These are phyloP conservation scores for Lottia gigantea DNA, from an alignment of 2,888 invertebrate species.

Conservation along the genomic window DNA sequence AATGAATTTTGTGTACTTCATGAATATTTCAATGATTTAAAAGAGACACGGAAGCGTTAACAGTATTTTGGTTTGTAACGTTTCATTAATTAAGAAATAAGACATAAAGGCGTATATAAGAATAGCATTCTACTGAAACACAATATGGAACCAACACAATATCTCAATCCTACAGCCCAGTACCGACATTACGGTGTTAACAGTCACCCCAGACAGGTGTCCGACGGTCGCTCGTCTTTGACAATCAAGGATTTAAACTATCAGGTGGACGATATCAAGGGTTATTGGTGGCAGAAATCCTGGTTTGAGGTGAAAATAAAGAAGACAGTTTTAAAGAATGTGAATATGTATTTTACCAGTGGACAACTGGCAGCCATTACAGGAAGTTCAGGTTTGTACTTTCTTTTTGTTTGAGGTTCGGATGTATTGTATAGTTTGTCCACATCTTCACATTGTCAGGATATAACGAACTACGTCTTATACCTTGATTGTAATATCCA, in stretches of 20 bases:
- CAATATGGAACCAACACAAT: conserved; percentile 32
- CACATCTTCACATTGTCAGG: too few species aligned
- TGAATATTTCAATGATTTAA: too few species aligned
- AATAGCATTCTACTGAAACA: too few species aligned
- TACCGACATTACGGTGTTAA: not conserved
- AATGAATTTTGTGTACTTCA: too few species aligned
- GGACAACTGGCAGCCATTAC: conserved; percentile 53
- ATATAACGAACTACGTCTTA: too few species aligned
- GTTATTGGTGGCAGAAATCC: conserved; percentile 56
- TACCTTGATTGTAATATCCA: too few species aligned
- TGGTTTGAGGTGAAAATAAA: conserved; percentile 43
- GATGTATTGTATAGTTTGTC: too few species aligned
- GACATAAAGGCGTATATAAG: too few species aligned
- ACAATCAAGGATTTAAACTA: not conserved
- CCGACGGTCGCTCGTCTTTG: not conserved
- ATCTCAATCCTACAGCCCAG: conserved; percentile 17
- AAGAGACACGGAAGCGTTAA: too few species aligned
- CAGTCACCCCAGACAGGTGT: not conserved
- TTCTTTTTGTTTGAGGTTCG: too few species aligned
- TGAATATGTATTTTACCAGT: conserved; percentile 44
- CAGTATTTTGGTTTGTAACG: too few species aligned
- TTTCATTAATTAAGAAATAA: too few species aligned
- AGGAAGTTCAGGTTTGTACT: conserved; percentile 55
- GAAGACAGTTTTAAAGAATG: conserved; percentile 50
- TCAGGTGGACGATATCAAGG: conserved; percentile 35